These are phyloP conservation scores for Drosophila antonietae DNA, from an alignment of 2,888 invertebrate genomes.

Conservation along the genomic window DNA sequence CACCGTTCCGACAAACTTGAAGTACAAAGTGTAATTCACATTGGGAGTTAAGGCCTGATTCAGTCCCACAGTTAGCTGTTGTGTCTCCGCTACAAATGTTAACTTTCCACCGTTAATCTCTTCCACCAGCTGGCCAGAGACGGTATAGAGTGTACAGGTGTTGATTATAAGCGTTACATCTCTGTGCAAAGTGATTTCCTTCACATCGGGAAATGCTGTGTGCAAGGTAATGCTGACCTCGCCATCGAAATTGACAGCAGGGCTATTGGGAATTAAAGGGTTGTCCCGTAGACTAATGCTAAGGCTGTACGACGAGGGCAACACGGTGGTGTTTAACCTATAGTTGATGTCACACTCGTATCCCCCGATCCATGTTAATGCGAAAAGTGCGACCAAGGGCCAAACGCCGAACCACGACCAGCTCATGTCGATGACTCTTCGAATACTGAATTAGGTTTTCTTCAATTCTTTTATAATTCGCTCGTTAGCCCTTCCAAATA, in stretches of 20 bases:
- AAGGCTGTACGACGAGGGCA: slow-evolving; percentile 86
- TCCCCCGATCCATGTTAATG: slow-evolving; percentile 29
- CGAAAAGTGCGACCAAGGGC: slow-evolving; percentile 10
- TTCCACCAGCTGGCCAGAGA: slow-evolving; percentile 32
- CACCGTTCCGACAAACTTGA: slow-evolving; percentile 85
- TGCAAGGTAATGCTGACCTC: slow-evolving; percentile 85
- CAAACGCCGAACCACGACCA: slow-evolving; percentile 8
- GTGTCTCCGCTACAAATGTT: slow-evolving; percentile 74
- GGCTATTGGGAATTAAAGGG: slow-evolving; percentile 32
- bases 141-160: slow-evolving; percentile 46
- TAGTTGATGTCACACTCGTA: slow-evolving; percentile 48
- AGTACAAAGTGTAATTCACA: slow-evolving; percentile 84
- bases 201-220: slow-evolving; percentile 81
- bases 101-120: slow-evolving; percentile 17
- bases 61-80: slow-evolving; percentile 85
- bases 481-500: background rate
- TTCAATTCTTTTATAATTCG: background rate
- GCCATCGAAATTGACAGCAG: slow-evolving; percentile 75
- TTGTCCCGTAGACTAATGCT: slow-evolving; percentile 82
- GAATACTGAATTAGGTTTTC: slow-evolving; percentile 28
- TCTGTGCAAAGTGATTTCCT: slow-evolving; percentile 85
- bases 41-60: slow-evolving; percentile 75
- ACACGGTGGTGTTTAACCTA: slow-evolving; percentile 82
- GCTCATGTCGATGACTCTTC: slow-evolving; percentile 39
- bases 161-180: slow-evolving; percentile 57